Evolutionary conservation across 2,797 vertebrate genomes (phyloP).

Genomic region (Malurus leucopterus): DNA sequence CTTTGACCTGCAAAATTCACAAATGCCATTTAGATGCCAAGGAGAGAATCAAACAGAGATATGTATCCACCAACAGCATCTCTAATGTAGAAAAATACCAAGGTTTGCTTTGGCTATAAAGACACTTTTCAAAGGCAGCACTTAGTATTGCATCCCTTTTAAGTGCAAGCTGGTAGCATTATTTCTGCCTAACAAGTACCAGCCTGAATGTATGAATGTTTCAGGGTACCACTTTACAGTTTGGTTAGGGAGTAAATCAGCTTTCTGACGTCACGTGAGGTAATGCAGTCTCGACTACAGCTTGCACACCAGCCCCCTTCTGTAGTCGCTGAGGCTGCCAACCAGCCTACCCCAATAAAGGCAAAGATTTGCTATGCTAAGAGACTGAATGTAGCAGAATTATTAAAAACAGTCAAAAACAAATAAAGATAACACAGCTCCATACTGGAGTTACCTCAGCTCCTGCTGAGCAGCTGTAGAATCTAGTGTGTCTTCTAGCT

Average conservation of each 20-base stretch:
- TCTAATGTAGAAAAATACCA: not conserved
- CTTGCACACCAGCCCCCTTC: not conserved
- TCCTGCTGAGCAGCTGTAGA: slow-evolving; percentile 95
- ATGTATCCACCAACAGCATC: not conserved
- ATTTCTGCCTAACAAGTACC: not conserved
- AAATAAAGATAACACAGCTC: not conserved
- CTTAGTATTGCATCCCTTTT: not conserved
- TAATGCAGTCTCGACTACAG: not conserved
- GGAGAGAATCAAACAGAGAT: not conserved
- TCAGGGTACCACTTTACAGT: not conserved
- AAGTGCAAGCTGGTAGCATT: not conserved
- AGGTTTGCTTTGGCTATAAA: not conserved
- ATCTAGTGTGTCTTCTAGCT: slow-evolving; percentile 94
- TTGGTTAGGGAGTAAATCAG: not conserved
- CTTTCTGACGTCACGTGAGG: not conserved
- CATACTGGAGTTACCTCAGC: slow-evolving; percentile 75
- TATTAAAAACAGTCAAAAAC: not conserved
- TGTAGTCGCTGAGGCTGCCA: not conserved
- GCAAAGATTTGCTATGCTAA: not conserved
- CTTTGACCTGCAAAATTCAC: slow-evolving; percentile 77
- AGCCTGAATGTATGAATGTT: not conserved
- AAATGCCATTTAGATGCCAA: not conserved
- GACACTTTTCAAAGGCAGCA: not conserved
- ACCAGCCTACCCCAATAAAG: not conserved
- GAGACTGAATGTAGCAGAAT: not conserved